A percentile compares a stretch with the other conserved stretches of the same genome.
Evolutionary conservation across 1,140 invertebrate species (phyloP).

Genomic region (Trialeurodes vaporariorum): DNA sequence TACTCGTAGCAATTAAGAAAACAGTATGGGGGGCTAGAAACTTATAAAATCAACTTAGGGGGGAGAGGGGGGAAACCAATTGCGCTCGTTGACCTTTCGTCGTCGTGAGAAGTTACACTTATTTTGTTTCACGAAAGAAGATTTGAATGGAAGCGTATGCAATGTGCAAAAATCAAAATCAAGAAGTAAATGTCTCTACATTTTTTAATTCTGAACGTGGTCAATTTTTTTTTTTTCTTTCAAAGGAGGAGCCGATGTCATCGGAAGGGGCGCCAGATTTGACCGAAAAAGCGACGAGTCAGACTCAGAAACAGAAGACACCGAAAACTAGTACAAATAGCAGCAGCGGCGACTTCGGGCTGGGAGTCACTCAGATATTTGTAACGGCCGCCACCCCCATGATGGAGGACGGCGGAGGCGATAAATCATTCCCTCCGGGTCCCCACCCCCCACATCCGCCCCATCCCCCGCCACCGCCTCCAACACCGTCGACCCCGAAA

Average conservation of each 20-base stretch:
- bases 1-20: no score
- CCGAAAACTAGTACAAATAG: slow-evolving; percentile 3
- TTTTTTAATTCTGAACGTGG: no score
- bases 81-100: no score
- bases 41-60: no score
- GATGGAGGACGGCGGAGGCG: slow-evolving; percentile 56
- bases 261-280: not conserved
- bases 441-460: slow-evolving; percentile 20
- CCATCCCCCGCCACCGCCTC: slow-evolving; percentile 20
- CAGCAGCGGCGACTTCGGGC: slow-evolving; percentile 32
- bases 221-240: no score
- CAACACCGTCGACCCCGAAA: slow-evolving; percentile 17
- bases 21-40: no score
- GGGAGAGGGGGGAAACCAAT: no score
- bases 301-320: not conserved
- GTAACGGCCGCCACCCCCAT: slow-evolving; percentile 81
- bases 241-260: not conserved
- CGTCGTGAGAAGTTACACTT: no score
- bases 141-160: no score
- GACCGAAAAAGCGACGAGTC: not conserved
- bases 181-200: no score
- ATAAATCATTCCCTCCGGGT: slow-evolving; percentile 45
- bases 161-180: no score
- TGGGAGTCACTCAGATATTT: slow-evolving; percentile 72
- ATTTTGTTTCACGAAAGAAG: no score